A percentile compares a stretch with the other conserved stretches of the same genome.
Evolutionary conservation across 2,797 vertebrate species (phyloP).

Genomic region (Lemur catta): DNA sequence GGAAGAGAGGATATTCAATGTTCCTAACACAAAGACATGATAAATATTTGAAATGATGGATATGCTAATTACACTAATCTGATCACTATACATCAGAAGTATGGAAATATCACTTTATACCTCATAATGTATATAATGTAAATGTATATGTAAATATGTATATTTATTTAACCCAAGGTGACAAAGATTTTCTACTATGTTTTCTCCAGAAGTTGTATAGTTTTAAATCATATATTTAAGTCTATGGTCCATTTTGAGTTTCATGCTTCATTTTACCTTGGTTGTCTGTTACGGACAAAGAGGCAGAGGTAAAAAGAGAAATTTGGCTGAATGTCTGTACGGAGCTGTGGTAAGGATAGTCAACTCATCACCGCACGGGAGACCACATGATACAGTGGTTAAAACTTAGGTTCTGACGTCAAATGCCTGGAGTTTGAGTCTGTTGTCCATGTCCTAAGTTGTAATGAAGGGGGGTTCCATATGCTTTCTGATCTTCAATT

Average conservation of each 20-base stretch:
- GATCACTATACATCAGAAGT: too few relatives aligned
- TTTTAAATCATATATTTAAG: slow-evolving; percentile 26
- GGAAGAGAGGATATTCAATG: too few relatives aligned
- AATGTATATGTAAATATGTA: too few relatives aligned
- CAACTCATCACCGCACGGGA: neutral
- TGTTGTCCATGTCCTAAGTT: neutral
- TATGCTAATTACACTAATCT: too few relatives aligned
- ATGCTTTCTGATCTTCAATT: neutral
- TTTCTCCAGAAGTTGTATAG: slow-evolving; percentile 31
- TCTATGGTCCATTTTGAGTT: neutral
- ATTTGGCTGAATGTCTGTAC: neutral
- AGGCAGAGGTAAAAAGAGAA: neutral
- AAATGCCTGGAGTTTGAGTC: neutral
- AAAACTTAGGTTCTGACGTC: neutral
- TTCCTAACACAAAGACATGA: too few relatives aligned
- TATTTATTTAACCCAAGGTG: slow-evolving; percentile 41
- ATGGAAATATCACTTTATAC: too few relatives aligned
- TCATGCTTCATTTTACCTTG: neutral
- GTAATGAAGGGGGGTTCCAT: neutral
- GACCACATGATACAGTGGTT: neutral
- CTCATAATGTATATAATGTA: too few relatives aligned
- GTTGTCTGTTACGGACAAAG: neutral
- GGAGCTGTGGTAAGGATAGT: neutral
- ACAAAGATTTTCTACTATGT: neutral
- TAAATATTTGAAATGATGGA: too few relatives aligned